Percentiles rank a stretch among this genome's conserved stretches.
Conservation (phyloP, 2,797 vertebrate species). For the Serranus cabrilla region DNA sequence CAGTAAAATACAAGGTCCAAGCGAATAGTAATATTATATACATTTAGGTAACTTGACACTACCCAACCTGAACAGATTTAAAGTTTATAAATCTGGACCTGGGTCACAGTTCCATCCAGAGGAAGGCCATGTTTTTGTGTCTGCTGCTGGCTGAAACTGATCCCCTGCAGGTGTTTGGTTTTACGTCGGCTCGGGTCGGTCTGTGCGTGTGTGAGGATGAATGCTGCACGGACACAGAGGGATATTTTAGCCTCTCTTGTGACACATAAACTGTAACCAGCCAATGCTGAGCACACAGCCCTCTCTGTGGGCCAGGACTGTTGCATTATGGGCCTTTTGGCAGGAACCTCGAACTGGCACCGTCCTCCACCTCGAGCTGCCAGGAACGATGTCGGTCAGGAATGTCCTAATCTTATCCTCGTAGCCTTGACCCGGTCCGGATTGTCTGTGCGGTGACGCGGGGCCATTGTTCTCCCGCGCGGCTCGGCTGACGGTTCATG, state of each 20-base stretch:
- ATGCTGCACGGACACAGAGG: slow-evolving; percentile 33
- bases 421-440: slow-evolving; percentile 76
- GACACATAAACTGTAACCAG: slow-evolving; percentile 61
- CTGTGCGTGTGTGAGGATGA: slow-evolving; percentile 56
- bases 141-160: too few species aligned
- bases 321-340: slow-evolving; percentile 62
- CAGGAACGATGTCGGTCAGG: slow-evolving; percentile 59
- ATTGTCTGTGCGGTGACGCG: slow-evolving; percentile 62
- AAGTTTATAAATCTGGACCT: too few species aligned
- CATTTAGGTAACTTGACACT: too few species aligned
- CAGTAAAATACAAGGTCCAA: too few species aligned
- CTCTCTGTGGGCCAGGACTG: slow-evolving; percentile 43
- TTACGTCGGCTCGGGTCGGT: slow-evolving; percentile 41
- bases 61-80: too few species aligned
- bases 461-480: slow-evolving; percentile 73
- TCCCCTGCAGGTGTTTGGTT: too few species aligned
- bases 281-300: slow-evolving; percentile 29
- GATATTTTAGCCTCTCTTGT: slow-evolving; percentile 69
- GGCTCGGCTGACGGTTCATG: slow-evolving; percentile 63
- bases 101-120: too few species aligned
- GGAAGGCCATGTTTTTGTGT: too few species aligned
- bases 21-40: too few species aligned
- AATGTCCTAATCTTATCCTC: slow-evolving; percentile 80
- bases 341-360: slow-evolving; percentile 36
- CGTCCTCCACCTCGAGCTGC: slow-evolving; percentile 54